These are phyloP conservation scores for Oreocharis arfaki DNA, from an alignment of 2,113 vertebrate genomes.

Conservation along the genomic window DNA sequence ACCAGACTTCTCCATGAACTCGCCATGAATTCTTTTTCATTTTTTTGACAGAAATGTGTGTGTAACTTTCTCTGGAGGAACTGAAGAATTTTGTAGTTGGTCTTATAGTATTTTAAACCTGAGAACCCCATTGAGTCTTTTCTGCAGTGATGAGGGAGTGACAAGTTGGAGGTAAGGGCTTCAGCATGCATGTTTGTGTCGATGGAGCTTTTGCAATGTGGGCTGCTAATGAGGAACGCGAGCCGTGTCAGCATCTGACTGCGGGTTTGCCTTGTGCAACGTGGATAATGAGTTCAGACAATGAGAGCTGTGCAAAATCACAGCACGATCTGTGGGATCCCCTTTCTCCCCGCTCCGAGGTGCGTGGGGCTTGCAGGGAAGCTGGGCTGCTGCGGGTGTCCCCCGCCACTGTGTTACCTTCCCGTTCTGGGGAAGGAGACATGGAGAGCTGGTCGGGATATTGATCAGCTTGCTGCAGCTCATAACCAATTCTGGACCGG, in stretches of 20 bases:
- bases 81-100: conserved; percentile 31
- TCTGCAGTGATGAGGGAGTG: conserved; percentile 43
- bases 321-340: conserved; percentile 9
- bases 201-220: conserved; percentile 32
- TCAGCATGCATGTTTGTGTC: conserved; percentile 39
- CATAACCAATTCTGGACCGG: neutral
- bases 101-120: conserved; percentile 29
- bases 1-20: conserved; percentile 33
- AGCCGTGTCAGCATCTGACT: conserved; percentile 59
- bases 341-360: neutral
- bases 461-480: neutral
- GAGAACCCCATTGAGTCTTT: conserved; percentile 18
- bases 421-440: neutral
- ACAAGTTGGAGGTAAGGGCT: conserved; percentile 62
- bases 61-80: conserved; percentile 44
- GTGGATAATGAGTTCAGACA: conserved; percentile 48
- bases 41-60: conserved; percentile 37
- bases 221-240: conserved; percentile 38
- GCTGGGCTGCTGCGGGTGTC: neutral
- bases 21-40: conserved; percentile 23
- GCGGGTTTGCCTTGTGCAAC: conserved; percentile 39
- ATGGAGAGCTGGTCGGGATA: accelerated
- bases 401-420: neutral
- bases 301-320: conserved; percentile 12
- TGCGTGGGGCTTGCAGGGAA: neutral